Conservation (phyloP, 2,888 invertebrate genomes). For the Trachelus iudaicus region DNA sequence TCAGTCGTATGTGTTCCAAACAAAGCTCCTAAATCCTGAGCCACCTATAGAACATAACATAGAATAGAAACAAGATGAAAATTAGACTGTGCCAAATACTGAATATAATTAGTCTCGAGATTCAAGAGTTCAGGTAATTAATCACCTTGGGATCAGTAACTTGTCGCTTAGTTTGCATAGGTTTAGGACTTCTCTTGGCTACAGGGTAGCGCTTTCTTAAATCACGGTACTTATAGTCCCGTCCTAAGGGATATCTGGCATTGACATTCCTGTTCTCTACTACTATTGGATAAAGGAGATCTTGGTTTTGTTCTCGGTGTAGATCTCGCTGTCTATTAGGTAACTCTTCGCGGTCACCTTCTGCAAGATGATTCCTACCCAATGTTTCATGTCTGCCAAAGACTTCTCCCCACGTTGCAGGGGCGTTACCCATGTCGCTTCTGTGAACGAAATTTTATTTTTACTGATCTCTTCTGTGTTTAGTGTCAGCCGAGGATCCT, state of each 20-base stretch:
- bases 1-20: slow-evolving; percentile 80
- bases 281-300: slow-evolving; percentile 35
- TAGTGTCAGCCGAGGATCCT: not conserved
- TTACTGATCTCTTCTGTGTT: not conserved
- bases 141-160: slow-evolving; percentile 59
- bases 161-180: slow-evolving; percentile 42
- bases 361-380: slow-evolving; percentile 12
- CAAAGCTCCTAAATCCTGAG: slow-evolving; percentile 66
- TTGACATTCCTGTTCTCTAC: slow-evolving; percentile 53
- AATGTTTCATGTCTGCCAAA: slow-evolving; percentile 31
- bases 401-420: slow-evolving; percentile 35
- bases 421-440: not conserved
- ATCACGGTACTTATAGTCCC: slow-evolving; percentile 44
- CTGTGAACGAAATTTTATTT: not conserved
- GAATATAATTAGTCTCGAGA: not conserved
- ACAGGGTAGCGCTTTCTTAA: slow-evolving; percentile 52
- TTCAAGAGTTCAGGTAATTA: not conserved
- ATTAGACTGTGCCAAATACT: not conserved
- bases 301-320: slow-evolving; percentile 38
- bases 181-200: slow-evolving; percentile 56
- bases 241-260: slow-evolving; percentile 50
- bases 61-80: not conserved
- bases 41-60: slow-evolving; percentile 42
- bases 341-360: slow-evolving; percentile 1
- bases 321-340: not conserved